These are phyloP conservation scores for Aphidoletes aphidimyza DNA, from an alignment of 2,888 invertebrate species.

Conservation along the genomic window DNA sequence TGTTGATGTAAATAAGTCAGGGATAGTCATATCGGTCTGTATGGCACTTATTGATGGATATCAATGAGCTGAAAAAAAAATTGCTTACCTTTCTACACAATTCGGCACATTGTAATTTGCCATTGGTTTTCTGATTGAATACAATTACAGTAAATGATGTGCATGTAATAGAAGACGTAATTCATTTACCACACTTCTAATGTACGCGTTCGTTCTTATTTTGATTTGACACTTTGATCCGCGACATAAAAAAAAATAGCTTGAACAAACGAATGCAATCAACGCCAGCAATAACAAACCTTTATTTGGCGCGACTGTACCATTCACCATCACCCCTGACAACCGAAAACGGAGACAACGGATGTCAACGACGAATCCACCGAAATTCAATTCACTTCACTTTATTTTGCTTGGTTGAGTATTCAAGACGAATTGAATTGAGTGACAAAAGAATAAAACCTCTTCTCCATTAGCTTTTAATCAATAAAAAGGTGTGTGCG, in stretches of 20 bases:
- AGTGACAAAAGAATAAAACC: constrained; percentile 26
- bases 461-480: constrained; percentile 43
- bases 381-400: too few relatives aligned
- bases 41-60: too few relatives aligned
- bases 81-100: neutral
- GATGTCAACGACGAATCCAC: too few relatives aligned
- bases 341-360: too few relatives aligned
- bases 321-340: too few relatives aligned
- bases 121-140: constrained; percentile 1
- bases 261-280: constrained; percentile 38
- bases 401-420: too few relatives aligned
- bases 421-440: constrained; percentile 10
- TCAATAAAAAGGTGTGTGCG: constrained; percentile 22
- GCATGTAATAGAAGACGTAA: constrained; percentile 24
- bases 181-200: constrained; percentile 33
- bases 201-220: constrained; percentile 31
- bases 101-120: neutral
- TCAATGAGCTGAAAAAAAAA: neutral
- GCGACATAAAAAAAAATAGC: constrained; percentile 7
- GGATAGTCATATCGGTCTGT: too few relatives aligned
- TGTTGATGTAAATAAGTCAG: neutral
- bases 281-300: constrained; percentile 29
- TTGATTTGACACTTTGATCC: constrained; percentile 51
- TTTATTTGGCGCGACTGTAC: too few relatives aligned
- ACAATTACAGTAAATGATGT: constrained; percentile 24